phyloP scores from a whole-genome alignment of 2,888 invertebrate genomes.

The Agrotis segetum region DNA sequence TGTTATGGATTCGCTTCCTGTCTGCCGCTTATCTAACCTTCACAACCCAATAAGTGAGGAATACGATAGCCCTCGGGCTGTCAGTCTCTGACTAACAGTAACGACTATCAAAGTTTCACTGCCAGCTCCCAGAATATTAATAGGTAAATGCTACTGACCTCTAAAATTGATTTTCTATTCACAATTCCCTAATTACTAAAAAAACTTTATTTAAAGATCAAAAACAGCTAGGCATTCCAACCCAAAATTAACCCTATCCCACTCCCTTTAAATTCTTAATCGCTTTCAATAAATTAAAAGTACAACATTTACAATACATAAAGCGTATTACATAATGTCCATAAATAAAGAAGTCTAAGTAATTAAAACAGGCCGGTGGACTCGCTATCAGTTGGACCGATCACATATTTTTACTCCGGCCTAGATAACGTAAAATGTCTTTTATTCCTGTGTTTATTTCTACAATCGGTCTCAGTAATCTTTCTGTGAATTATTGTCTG shows the following conservation, averaged over 20 bases:
- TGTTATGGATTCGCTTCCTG: too few relatives aligned
- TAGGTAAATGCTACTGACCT: too few relatives aligned
- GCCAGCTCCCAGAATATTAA: not conserved
- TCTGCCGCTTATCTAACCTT: too few relatives aligned
- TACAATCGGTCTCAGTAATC: constrained; percentile 57
- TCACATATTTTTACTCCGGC: constrained; percentile 61
- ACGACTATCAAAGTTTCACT: too few relatives aligned
- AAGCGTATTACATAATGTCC: constrained; percentile 51
- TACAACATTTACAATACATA: constrained; percentile 42
- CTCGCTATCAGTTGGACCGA: constrained; percentile 51
- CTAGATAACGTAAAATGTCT: constrained; percentile 58
- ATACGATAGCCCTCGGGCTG: too few relatives aligned
- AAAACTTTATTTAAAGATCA: not conserved
- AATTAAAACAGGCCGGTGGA: constrained; percentile 59
- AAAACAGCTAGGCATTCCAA: not conserved
- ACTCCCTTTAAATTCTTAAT: constrained; percentile 9
- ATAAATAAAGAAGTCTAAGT: constrained; percentile 62
- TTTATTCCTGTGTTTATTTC: constrained; percentile 61
- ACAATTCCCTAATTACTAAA: not conserved
- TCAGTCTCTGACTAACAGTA: too few relatives aligned
- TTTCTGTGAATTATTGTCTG: constrained; percentile 50
- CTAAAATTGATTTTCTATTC: not conserved
- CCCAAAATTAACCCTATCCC: not conserved
- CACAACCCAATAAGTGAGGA: too few relatives aligned
- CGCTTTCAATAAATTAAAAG: constrained; percentile 33